Percentiles rank a stretch among this genome's conserved stretches.
Conservation (phyloP, 2,797 vertebrate genomes). For the Gouania willdenowi region DNA sequence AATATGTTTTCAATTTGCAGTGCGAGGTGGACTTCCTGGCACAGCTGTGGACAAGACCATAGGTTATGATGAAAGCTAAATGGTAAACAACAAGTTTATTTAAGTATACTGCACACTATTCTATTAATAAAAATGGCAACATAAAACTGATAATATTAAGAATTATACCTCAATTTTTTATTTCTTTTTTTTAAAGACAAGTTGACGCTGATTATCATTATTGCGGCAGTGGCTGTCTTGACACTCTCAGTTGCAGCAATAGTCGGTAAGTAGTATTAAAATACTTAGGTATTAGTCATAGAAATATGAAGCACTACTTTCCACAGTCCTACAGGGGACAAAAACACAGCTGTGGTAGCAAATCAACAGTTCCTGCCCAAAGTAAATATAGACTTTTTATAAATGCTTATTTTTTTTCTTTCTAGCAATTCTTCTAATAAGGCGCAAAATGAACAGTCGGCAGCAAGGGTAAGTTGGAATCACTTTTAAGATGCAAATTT, state of each 20-base stretch:
- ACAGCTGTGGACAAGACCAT: slow-evolving; percentile 5
- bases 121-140: no score
- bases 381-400: slow-evolving; percentile 39
- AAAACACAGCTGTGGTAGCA: slow-evolving; percentile 4
- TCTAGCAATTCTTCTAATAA: slow-evolving; percentile 59
- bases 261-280: slow-evolving; percentile 52
- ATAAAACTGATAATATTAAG: no score
- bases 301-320: background rate
- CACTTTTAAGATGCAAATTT: no score
- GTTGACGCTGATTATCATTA: slow-evolving; percentile 48
- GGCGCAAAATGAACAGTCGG: slow-evolving; percentile 49
- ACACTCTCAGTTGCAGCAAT: slow-evolving; percentile 48
- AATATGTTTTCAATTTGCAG: background rate
- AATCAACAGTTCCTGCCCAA: no score
- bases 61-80: slow-evolving; percentile 1
- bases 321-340: slow-evolving; percentile 19
- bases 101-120: no score
- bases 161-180: no score
- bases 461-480: slow-evolving; percentile 71
- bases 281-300: background rate
- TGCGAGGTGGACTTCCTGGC: background rate
- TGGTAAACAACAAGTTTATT: no score
- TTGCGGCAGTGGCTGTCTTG: slow-evolving; percentile 47
- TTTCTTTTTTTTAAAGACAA: no score
- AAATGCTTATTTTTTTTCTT: slow-evolving; percentile 9